These are phyloP conservation scores for Hydrophis major DNA, from an alignment of 2,797 vertebrate genomes.

Conservation along the genomic window DNA sequence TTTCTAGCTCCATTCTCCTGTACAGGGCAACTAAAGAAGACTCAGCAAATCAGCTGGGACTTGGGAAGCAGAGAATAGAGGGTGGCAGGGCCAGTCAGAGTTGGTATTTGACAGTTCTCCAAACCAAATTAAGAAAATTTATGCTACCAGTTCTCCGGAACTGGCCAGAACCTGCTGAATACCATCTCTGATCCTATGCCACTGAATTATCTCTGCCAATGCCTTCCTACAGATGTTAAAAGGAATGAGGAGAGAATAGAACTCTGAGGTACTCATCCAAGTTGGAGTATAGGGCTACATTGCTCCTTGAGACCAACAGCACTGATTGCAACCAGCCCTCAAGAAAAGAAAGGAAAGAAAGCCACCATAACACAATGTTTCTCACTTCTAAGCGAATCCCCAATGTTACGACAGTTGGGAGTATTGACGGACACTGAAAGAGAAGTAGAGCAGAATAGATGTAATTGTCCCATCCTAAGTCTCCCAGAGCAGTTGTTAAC, in stretches of 20 bases:
- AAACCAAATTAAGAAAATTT: too few species aligned
- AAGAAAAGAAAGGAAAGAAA: neutral
- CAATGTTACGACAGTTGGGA: neutral
- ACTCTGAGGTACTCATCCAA: neutral
- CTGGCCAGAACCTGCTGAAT: too few species aligned
- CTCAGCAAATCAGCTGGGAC: too few species aligned
- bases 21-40: too few species aligned
- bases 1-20: too few species aligned
- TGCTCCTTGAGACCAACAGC: neutral
- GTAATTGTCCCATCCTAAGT: neutral
- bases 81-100: too few species aligned
- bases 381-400: neutral
- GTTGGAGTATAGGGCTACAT: neutral
- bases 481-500: neutral
- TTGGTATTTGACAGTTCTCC: too few species aligned
- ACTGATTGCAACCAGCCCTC: neutral
- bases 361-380: neutral
- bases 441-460: neutral
- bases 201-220: neutral
- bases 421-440: neutral
- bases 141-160: too few species aligned
- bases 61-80: too few species aligned
- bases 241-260: neutral
- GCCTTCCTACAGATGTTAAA: neutral
- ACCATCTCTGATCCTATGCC: neutral